phyloP scores from a whole-genome alignment of 2,797 vertebrate species.

The Eulemur rubriventer region DNA sequence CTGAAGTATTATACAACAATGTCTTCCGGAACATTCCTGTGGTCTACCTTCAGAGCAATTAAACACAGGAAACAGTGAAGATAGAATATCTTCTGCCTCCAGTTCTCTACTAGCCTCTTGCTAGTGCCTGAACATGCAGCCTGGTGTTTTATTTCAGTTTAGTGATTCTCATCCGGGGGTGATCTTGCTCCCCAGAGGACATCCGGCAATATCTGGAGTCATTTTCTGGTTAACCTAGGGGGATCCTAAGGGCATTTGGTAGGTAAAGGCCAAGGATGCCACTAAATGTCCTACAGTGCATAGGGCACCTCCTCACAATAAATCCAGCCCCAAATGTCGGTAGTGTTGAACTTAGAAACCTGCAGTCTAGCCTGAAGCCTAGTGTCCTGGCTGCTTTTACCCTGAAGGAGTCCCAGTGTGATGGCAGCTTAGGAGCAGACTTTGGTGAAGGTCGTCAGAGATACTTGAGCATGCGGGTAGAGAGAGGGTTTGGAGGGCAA shows the following conservation, averaged over 20 bases:
- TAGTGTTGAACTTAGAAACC: not conserved
- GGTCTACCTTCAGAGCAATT: not conserved
- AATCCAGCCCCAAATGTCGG: not conserved
- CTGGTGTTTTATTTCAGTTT: not conserved
- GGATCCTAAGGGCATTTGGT: not conserved
- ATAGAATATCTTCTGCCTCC: not conserved
- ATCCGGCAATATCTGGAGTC: not conserved
- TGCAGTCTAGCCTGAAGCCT: not conserved
- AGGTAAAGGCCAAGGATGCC: not conserved
- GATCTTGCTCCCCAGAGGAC: not conserved
- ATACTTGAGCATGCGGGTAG: not conserved
- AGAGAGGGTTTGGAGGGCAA: not conserved
- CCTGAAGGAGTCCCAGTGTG: not conserved
- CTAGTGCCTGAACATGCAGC: not conserved
- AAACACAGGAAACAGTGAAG: not conserved
- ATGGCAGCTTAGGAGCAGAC: not conserved
- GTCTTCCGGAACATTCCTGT: slow-evolving; percentile 25
- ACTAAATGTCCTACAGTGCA: not conserved
- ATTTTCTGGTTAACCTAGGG: not conserved
- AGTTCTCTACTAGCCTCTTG: not conserved
- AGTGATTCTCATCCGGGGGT: not conserved
- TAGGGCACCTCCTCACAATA: not conserved
- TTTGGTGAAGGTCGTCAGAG: not conserved
- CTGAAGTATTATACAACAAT: not conserved
- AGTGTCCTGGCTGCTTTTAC: not conserved